Conservation (phyloP, 2,888 invertebrate species). For the Chesias legatella region DNA sequence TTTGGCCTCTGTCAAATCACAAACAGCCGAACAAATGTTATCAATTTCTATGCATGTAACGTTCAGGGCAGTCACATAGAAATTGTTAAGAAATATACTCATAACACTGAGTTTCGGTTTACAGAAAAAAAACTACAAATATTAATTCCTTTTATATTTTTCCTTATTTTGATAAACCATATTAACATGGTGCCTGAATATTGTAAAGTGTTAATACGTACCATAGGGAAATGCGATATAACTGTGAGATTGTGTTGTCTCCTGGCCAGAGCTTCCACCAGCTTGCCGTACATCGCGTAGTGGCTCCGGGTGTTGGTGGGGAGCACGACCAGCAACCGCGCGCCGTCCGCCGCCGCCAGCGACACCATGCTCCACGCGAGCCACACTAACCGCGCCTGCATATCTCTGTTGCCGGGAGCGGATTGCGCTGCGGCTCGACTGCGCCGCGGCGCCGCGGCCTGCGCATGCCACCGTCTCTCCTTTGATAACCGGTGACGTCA, state of each 20-base stretch:
- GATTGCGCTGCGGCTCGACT: slow-evolving; percentile 43
- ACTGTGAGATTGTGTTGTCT: slow-evolving; percentile 69
- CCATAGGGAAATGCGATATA: slow-evolving; percentile 72
- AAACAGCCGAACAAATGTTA: no score
- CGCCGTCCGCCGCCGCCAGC: slow-evolving; percentile 50
- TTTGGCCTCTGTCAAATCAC: no score
- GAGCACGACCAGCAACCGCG: slow-evolving; percentile 67
- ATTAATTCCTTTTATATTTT: no score
- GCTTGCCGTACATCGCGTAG: slow-evolving; percentile 73
- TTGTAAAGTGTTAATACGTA: slow-evolving; percentile 41
- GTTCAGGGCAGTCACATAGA: no score
- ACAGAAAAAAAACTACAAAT: no score
- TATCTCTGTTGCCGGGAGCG: slow-evolving; percentile 56
- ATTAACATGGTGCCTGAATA: no score
- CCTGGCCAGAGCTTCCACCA: slow-evolving; percentile 65
- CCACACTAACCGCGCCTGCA: slow-evolving; percentile 53
- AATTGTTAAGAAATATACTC: no score
- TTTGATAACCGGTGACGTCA: slow-evolving; percentile 47
- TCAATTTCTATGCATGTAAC: no score
- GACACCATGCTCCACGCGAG: slow-evolving; percentile 45
- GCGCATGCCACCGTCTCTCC: slow-evolving; percentile 27
- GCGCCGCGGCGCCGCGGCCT: no score
- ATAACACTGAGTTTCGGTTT: no score
- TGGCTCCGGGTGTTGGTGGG: slow-evolving; percentile 78
- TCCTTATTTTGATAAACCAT: no score